Conservation (phyloP, 53 echinoderm and acorn worm genomes). For the Hippasteria phrygiana region DNA sequence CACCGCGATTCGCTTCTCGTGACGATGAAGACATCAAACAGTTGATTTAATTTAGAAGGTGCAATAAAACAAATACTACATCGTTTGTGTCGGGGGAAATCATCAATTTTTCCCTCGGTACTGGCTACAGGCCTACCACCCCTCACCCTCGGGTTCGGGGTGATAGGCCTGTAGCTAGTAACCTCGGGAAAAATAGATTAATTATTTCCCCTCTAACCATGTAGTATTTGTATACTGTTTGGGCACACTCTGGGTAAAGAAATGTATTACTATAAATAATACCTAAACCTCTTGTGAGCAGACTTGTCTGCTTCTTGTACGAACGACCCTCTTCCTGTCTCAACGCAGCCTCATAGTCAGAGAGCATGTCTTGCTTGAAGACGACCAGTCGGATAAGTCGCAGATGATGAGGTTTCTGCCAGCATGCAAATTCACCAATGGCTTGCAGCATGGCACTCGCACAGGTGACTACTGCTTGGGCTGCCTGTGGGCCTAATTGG, state of each 20-base stretch:
- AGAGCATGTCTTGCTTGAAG: constrained; percentile 50
- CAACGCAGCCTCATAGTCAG: constrained; percentile 50
- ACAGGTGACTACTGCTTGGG: constrained; percentile 17
- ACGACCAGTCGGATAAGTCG: constrained; percentile 42
- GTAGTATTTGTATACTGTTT: not conserved
- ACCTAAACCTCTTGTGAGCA: not conserved
- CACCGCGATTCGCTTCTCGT: too few relatives aligned
- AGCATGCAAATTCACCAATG: constrained; percentile 55
- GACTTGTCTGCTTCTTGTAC: not conserved
- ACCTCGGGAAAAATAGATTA: too few relatives aligned
- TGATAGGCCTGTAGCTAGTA: too few relatives aligned
- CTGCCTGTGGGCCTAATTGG: not conserved
- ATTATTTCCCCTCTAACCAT: too few relatives aligned
- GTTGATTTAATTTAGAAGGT: too few relatives aligned
- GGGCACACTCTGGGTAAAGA: not conserved
- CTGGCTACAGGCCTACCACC: too few relatives aligned
- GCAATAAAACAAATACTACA: too few relatives aligned
- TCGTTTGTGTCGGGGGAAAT: too few relatives aligned
- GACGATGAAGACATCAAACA: too few relatives aligned
- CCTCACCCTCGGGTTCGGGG: too few relatives aligned
- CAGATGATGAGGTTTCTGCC: constrained; percentile 34
- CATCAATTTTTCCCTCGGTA: too few relatives aligned
- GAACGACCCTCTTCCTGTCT: constrained; percentile 34
- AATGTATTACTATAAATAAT: not conserved
- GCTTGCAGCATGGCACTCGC: constrained; percentile 48